Evolutionary conservation across 1,140 invertebrate species (phyloP).

Genomic region (Polypedilum pembai): DNA sequence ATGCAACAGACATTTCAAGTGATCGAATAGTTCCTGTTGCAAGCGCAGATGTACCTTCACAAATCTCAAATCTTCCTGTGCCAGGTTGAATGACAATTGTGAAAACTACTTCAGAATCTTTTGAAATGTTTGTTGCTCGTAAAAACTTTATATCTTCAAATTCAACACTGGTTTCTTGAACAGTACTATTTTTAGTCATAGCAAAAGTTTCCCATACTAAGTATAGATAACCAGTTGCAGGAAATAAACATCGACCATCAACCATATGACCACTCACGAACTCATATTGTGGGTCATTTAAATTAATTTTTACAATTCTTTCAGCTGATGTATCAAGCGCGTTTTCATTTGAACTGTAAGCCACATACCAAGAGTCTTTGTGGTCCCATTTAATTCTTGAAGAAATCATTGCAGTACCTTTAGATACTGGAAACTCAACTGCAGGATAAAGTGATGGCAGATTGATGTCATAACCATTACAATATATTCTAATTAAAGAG

Average conservation of each 20-base stretch:
- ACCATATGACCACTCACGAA: background rate
- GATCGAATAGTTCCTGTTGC: conserved; percentile 64
- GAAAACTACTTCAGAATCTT: conserved; percentile 57
- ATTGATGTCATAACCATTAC: conserved; percentile 40
- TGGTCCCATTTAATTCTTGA: conserved; percentile 81
- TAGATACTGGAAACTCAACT: conserved; percentile 62
- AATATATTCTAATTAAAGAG: background rate
- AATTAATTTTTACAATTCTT: conserved; percentile 38
- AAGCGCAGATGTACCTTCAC: conserved; percentile 65
- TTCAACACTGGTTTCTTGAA: conserved; percentile 60
- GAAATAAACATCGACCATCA: conserved; percentile 63
- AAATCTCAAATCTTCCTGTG: conserved; percentile 77
- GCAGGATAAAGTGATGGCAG: conserved; percentile 51
- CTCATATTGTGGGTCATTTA: background rate
- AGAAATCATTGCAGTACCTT: conserved; percentile 63
- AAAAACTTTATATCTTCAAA: conserved; percentile 82
- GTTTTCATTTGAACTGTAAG: conserved; percentile 31
- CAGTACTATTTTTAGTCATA: conserved; percentile 52
- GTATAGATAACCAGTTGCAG: conserved; percentile 78
- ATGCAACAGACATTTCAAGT: conserved; percentile 45
- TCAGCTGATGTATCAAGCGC: conserved; percentile 44
- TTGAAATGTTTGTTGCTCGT: conserved; percentile 71
- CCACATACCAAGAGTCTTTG: conserved; percentile 57
- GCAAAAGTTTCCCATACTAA: conserved; percentile 84
- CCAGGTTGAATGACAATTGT: conserved; percentile 74